Evolutionary conservation across 2,888 invertebrate species (phyloP), one percentile per base, ranked within the genome.

Genomic region (Bugula neritina): DNA sequence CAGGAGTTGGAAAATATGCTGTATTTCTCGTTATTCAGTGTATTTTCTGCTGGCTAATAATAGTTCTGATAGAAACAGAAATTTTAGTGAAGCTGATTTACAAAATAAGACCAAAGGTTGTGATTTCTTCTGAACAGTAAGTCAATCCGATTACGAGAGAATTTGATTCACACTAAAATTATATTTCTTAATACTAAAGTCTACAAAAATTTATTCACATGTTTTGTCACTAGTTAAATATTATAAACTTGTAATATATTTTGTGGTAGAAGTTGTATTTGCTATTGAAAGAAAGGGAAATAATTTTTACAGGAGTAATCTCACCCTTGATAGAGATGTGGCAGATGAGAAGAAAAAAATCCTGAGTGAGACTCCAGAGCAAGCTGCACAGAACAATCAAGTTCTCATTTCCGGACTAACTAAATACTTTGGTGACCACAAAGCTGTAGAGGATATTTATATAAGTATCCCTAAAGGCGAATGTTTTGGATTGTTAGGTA

Each of bases 371-470:
- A 74, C 74, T 0, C 69, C 73, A 17, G 43, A 10, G 43, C 5
- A 43, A 43, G 43, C 10, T 10, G 5, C 43, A 5, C 10, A 43
- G 43, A 10, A 5, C 17, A 43, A 43, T 43, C 43, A 23, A 23
- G 58, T 58, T 5, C 54, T 76, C 10, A 63, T 77, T 21, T 74
- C 78, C 72, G 77, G 88, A 74, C 86, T 94, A 13, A 88, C 90
- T 27, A 94, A 94, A 83, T 86, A 84, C 58, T 94, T 93, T 79
- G 83, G 89, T 88, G 54, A 58, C n/a, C 58, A 29, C 74, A 82
- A 90, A 71, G 94, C 93, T 0, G 94, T 95, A 0, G 90, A 92
- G 81, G 90, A 90, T 77, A 85, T 92, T 3, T 90, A 87, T 80
- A 81, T 89, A 80, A 90, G 89, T 69, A 89, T 92, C 0, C 88